Base-by-base conservation (phyloP, 2,888 invertebrate genomes). In the Diloba caeruleocephala region DNA sequence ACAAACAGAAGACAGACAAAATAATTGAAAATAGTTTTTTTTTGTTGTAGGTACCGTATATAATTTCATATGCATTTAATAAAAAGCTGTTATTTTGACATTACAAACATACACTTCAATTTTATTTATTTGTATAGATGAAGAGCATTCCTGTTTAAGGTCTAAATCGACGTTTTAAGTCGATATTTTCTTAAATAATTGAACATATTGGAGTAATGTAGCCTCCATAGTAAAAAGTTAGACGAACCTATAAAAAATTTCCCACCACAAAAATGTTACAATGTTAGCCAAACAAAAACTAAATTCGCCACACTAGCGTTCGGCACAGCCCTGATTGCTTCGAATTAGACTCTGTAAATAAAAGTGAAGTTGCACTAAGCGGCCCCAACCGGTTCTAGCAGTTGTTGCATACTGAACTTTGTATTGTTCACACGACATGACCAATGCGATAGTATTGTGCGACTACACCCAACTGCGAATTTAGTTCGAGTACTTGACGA, bases 341-440 rank as follows among this genome's bases (percentile, higher is more conserved):
- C 49, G 57, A 68, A 73, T 71, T 65, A 65, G 65, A 45, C 45
- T 67, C 53, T 60, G 65, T 54, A 60, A 70, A 72, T 68, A 72
- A 70, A 70, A 70, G 71, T 61, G 71, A 61, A 67, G 64, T 57
- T 53, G 49, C 54, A 67, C 55, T 70, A 63, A 57, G 53, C 73
- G 61, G 64, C 25, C 26, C 32, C 32, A 33, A 70, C 70, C 71
- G 59, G 71, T 68, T 67, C 34, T 42, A 51, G 59, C 21, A 21
- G 21, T 45, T 49, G 21, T 45, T 45, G 65, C 65, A 45, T 42
- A 51, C 37, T 69, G 66, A 59, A 63, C 67, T 67, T 63, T 62
- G 67, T 67, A 56, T 71, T 63, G 65, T 56, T 57, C 51, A 56
- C 59, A 50, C 42, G 44, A 58, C 51, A 14, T 45, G 52, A 50